Conservation (phyloP, 37 sponge, comb jelly and placozoan species). For the Ephydatia muelleri region DNA sequence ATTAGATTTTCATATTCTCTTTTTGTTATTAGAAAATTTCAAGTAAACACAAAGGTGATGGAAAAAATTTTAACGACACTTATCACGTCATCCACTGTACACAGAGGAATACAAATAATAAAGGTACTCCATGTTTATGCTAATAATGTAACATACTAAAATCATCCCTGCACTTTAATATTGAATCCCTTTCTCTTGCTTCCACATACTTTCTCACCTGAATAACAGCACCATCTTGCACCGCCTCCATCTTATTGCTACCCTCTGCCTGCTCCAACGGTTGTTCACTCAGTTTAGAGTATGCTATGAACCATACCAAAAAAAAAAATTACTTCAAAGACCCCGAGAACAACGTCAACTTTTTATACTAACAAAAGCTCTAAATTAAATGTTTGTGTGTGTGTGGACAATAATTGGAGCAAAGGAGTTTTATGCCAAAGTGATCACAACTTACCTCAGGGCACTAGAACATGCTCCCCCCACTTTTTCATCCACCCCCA, state of each 20-base stretch:
- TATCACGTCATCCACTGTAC: too few species aligned
- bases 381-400: constrained; percentile 16
- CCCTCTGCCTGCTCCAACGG: background rate
- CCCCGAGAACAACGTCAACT: background rate
- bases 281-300: background rate
- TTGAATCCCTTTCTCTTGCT: too few species aligned
- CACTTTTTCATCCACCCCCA: background rate
- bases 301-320: background rate
- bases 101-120: too few species aligned
- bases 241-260: background rate
- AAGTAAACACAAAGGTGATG: too few species aligned
- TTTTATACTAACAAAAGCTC: background rate
- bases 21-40: too few species aligned
- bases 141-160: too few species aligned
- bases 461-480: background rate
- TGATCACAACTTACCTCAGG: background rate
- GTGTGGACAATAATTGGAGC: background rate
- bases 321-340: background rate
- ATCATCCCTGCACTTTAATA: too few species aligned
- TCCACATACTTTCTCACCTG: too few species aligned
- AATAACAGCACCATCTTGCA: background rate
- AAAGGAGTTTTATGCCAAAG: background rate
- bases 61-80: too few species aligned
- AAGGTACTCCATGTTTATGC: too few species aligned
- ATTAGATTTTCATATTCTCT: too few species aligned